These are phyloP conservation scores for Callopanchax toddi DNA, from an alignment of 2,113 vertebrate species.

Conservation along the genomic window DNA sequence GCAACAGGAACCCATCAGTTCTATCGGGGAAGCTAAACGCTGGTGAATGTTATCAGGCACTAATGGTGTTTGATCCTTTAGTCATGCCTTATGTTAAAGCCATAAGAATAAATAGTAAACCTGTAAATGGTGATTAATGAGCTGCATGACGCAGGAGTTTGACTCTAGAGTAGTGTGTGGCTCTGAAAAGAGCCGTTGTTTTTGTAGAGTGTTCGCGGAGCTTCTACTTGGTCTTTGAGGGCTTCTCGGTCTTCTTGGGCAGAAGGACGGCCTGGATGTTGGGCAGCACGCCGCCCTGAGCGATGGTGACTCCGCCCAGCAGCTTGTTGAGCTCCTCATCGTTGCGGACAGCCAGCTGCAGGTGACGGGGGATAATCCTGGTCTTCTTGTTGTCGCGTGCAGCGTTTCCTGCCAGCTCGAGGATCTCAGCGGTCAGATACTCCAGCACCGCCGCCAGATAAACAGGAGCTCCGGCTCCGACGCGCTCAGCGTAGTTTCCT, in stretches of 20 bases:
- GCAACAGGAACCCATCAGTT: too few relatives aligned
- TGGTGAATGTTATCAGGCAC: too few relatives aligned
- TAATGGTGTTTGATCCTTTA: too few relatives aligned
- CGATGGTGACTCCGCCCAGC: slow-evolving; percentile 13
- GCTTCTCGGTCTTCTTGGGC: slow-evolving; percentile 11
- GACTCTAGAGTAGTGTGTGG: too few relatives aligned
- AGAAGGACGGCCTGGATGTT: slow-evolving; percentile 22
- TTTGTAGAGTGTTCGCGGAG: too few relatives aligned
- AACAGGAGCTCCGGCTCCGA: slow-evolving; percentile 12
- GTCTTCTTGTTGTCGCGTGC: background rate
- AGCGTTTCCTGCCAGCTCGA: slow-evolving; percentile 4
- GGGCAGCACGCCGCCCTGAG: slow-evolving; percentile 20
- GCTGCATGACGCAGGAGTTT: too few relatives aligned
- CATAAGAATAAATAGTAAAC: too few relatives aligned
- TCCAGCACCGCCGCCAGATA: too few relatives aligned
- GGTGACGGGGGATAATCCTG: background rate
- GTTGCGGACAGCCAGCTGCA: background rate
- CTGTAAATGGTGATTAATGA: too few relatives aligned
- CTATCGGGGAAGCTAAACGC: too few relatives aligned
- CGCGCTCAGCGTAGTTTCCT: slow-evolving; percentile 3
- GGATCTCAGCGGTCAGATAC: slow-evolving; percentile 1
- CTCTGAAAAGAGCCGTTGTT: slow-evolving; percentile 32
- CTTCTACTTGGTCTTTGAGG: background rate
- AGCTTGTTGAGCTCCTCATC: slow-evolving; percentile 29
- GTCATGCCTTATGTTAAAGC: too few relatives aligned